phyloP scores from a whole-genome alignment of 2,113 vertebrate species.

The Peromyscus californicus region DNA sequence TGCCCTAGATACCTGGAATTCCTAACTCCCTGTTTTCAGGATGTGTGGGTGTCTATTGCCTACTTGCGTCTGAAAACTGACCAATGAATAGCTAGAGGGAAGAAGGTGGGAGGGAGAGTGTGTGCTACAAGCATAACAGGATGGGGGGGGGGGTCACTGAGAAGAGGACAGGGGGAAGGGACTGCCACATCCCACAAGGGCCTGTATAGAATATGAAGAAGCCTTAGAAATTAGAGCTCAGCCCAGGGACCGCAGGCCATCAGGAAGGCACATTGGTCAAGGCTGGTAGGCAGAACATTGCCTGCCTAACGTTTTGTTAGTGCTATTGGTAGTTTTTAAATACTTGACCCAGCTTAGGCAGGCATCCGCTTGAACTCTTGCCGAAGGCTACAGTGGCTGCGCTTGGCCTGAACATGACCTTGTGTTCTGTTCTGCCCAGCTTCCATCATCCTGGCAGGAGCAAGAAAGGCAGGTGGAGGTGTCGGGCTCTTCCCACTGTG shows the following conservation, averaged over 20 bases:
- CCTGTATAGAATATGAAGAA: neutral
- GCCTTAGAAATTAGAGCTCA: neutral
- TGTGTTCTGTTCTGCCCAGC: neutral
- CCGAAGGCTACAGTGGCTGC: neutral
- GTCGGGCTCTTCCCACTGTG: neutral
- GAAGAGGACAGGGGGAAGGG: no score
- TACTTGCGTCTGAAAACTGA: neutral
- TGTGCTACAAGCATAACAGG: rapidly evolving
- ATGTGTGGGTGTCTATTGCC: neutral
- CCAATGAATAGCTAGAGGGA: neutral
- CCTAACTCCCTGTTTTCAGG: neutral
- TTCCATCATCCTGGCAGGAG: neutral
- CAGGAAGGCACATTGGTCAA: neutral
- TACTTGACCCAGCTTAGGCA: rapidly evolving
- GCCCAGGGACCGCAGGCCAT: neutral
- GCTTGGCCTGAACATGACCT: neutral
- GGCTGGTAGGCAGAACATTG: neutral
- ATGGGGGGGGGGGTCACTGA: neutral
- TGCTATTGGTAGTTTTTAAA: neutral
- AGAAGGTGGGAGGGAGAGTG: neutral
- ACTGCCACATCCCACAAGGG: neutral
- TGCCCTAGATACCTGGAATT: neutral
- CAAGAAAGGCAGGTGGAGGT: neutral
- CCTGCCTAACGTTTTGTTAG: neutral
- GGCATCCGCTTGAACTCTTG: neutral